Percentiles rank a stretch among this genome's conserved stretches.
Conservation (phyloP, 2,797 vertebrate genomes). For the Scleropages formosus region DNA sequence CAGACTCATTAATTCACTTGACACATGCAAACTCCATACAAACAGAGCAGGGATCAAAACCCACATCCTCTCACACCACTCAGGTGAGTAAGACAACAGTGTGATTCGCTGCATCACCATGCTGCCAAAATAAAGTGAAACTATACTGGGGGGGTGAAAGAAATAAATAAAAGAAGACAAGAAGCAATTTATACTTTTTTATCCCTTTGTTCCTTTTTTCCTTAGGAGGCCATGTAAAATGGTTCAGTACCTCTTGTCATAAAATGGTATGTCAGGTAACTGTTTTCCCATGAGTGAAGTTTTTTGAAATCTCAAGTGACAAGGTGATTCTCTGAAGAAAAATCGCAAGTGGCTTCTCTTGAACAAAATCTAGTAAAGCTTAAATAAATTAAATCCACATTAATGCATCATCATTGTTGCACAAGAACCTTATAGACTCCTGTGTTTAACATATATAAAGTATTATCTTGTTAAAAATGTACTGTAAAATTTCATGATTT, state of each 20-base stretch:
- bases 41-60: no score
- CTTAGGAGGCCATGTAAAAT: conserved; percentile 57
- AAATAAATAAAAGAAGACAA: conserved; percentile 27
- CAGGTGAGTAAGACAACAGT: no score
- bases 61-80: no score
- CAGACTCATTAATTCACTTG: no score
- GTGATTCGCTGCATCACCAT: no score
- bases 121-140: no score
- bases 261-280: conserved; percentile 45
- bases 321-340: conserved; percentile 35
- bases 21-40: no score
- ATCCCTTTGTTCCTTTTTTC: conserved; percentile 49
- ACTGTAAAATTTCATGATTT: no score
- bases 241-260: conserved; percentile 61
- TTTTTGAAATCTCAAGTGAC: conserved; percentile 36
- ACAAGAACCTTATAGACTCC: neutral
- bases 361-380: neutral
- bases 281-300: conserved; percentile 33
- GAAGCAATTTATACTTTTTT: conserved; percentile 56
- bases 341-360: neutral
- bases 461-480: no score
- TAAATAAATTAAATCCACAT: neutral
- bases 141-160: conserved; percentile 24
- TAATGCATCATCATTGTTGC: neutral
- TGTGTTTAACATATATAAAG: no score